A percentile compares a stretch with the other conserved stretches of the same genome.
Evolutionary conservation across 2,113 vertebrate species (phyloP).

Genomic region (Synchiropus splendidus): DNA sequence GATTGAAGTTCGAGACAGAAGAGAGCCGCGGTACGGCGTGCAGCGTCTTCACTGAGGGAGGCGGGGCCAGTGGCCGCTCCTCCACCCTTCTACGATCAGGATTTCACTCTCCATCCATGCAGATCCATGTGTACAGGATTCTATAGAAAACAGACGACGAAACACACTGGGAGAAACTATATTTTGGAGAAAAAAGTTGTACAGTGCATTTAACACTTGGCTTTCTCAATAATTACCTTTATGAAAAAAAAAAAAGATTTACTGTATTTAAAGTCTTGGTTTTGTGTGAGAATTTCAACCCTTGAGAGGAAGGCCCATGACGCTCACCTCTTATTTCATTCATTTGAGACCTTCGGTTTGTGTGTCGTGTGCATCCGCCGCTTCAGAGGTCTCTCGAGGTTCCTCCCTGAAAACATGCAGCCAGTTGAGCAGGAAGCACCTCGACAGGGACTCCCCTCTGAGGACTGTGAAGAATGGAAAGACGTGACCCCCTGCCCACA

Average conservation of each 20-base stretch:
- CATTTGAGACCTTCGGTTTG: constrained; percentile 21
- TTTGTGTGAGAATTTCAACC: constrained; percentile 46
- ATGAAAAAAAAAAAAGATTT: constrained; percentile 42
- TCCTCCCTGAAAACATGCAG: constrained; percentile 15
- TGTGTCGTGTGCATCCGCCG: constrained; percentile 24
- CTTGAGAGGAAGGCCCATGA: constrained; percentile 51
- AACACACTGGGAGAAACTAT: constrained; percentile 51
- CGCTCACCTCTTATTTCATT: constrained; percentile 27
- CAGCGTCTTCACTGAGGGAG: constrained; percentile 59
- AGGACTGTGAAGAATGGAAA: constrained; percentile 35
- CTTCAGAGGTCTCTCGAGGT: constrained; percentile 14
- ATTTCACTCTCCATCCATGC: constrained; percentile 46
- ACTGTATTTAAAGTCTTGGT: constrained; percentile 44
- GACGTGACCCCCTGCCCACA: constrained; percentile 29
- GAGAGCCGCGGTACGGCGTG: constrained; percentile 57
- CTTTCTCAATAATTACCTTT: constrained; percentile 53
- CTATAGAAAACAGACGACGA: constrained; percentile 39
- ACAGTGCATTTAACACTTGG: constrained; percentile 49
- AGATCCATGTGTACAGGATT: constrained; percentile 53
- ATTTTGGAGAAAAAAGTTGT: constrained; percentile 53
- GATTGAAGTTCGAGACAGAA: constrained; percentile 64
- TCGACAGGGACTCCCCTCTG: constrained; percentile 41
- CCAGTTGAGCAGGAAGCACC: constrained; percentile 13
- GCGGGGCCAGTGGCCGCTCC: constrained; percentile 4
- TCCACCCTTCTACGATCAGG: constrained; percentile 44